Evolutionary conservation across 1,140 invertebrate species (phyloP).

Genomic region (Penaeus indicus): DNA sequence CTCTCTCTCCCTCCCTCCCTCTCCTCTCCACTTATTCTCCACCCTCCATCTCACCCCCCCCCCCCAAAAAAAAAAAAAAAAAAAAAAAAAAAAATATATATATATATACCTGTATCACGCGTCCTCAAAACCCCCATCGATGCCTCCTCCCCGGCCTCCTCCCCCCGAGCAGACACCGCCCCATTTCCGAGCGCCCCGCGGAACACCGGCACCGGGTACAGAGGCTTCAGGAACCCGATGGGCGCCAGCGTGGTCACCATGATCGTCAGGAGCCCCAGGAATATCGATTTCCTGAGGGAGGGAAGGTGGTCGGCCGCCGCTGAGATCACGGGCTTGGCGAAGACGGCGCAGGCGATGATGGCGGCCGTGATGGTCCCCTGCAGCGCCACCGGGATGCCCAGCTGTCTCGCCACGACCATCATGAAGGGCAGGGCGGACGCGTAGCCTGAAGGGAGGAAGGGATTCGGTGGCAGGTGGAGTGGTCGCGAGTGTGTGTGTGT

Average conservation of each 20-base stretch:
- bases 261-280: conserved; percentile 4
- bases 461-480: too few species aligned
- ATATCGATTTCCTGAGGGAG: conserved; percentile 29
- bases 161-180: background rate
- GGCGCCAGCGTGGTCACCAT: conserved; percentile 12
- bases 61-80: background rate
- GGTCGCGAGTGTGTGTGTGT: background rate
- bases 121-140: too few species aligned
- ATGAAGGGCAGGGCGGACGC: conserved; percentile 40
- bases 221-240: conserved; percentile 23
- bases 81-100: background rate
- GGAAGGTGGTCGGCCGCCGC: conserved; percentile 21
- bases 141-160: background rate
- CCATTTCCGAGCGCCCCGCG: background rate
- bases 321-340: conserved; percentile 23
- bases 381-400: conserved; percentile 34
- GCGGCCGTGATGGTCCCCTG: conserved; percentile 15
- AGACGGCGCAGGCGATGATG: background rate
- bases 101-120: too few species aligned
- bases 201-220: background rate
- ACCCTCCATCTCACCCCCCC: background rate
- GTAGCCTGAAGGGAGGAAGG: background rate
- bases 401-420: conserved; percentile 46
- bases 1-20: too few species aligned
- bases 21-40: background rate